A percentile compares a stretch with the other conserved stretches of the same genome.
phyloP scores from a whole-genome alignment of 2,113 vertebrate species.

The Ranitomeya variabilis region DNA sequence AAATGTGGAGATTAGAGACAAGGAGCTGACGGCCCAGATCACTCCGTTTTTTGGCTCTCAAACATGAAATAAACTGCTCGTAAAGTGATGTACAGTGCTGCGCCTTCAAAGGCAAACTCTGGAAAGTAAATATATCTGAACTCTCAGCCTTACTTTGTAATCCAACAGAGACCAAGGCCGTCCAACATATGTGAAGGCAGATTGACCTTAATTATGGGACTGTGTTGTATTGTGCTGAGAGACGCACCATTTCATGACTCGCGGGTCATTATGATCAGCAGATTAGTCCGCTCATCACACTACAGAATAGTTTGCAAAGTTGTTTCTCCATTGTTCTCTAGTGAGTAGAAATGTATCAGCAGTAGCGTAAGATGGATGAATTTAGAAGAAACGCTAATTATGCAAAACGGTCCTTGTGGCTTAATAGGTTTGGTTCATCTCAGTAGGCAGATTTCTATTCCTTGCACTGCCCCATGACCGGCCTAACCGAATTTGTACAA shows the following conservation, averaged over 20 bases:
- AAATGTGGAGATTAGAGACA: conserved; percentile 22
- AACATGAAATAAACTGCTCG: conserved; percentile 42
- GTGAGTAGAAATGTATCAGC: not conserved
- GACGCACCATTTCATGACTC: not conserved
- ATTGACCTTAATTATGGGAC: conserved; percentile 25
- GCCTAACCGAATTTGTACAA: no score
- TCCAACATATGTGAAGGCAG: conserved; percentile 1
- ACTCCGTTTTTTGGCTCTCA: not conserved
- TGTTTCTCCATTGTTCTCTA: no score
- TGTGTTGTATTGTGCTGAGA: not conserved
- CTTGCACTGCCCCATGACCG: no score
- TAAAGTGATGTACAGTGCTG: conserved; percentile 5
- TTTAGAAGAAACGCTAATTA: not conserved
- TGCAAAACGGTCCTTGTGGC: not conserved
- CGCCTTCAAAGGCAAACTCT: conserved; percentile 25
- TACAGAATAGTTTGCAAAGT: no score
- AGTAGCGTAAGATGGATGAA: not conserved
- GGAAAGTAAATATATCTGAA: conserved; percentile 12
- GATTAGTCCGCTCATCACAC: no score
- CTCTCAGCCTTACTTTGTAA: conserved; percentile 7
- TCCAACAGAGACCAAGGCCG: not conserved
- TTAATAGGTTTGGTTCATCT: not conserved
- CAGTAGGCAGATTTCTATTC: not conserved
- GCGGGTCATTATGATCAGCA: not conserved
- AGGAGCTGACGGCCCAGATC: not conserved